Base-by-base conservation (phyloP, 2,113 vertebrate genomes). In the Amphiprion ocellaris region DNA sequence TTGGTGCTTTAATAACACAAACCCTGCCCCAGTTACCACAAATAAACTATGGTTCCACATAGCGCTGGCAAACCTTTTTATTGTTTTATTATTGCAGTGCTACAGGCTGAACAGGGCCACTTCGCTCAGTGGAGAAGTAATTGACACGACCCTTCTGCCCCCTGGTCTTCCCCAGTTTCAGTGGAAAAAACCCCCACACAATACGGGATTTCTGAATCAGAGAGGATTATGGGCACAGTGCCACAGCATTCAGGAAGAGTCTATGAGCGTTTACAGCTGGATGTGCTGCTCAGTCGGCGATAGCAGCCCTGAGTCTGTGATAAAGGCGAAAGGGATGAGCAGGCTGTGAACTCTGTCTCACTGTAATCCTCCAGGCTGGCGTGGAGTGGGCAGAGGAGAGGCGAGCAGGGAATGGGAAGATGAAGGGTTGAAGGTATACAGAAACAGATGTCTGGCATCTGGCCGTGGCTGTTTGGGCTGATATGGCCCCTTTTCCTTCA, bases 371-470 rank as follows among this genome's bases (percentile, higher is more conserved):
- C 77, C 17, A 11, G 62, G 46, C 87, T 91, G 86, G 84, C 67
- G 28, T 54, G 17, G 52, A 56, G 44, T 15, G 4, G 58, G 33
- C 11, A 33, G 37, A 46, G 63, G 11, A 9, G 52, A 30, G 60
- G 26, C 67, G 26, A 58, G 17, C 47, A 60, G 44, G 15, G 4
- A 53, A 44, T 5, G 63, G 79, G 41, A 15, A 30, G 74, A 69
- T 59, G 77, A 78, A 72, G 69, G 74, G 52, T 59, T 58, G 71
- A 67, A 74, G 37, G 81, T 71, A 5, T 33, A 50, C 0, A 58
- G n/a, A 63, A 74, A 28, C 88, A 86, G 86, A 90, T 89, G 90
- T 83, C 58, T 91, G 79, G 83, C 60, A 77, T 81, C 82, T 71
- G 79, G 77, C 65, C 0, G 10, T 1, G 12, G 11, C 76, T 62